Evolutionary conservation across 2,888 invertebrate species (phyloP), one percentile per base, ranked within the genome.

Genomic region (Rhorus exstirpatorius): DNA sequence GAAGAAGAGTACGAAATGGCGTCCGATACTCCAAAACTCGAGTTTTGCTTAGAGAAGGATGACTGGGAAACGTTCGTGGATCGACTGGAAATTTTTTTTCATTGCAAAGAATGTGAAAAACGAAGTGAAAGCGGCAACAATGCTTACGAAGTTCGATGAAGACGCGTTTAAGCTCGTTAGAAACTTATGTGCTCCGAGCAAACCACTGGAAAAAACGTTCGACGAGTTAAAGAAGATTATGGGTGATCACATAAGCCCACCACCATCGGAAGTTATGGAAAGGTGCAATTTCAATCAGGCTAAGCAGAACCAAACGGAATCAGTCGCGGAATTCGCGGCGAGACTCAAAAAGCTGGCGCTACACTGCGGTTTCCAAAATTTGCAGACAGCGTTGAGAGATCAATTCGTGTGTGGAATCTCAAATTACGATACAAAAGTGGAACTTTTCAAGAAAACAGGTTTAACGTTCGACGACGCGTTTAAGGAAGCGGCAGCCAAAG

Each of bases 271-370:
- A 53, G 63, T 70, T 19, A 78, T 78, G 72, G 72, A 82, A 35
- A 41, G 81, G 6, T 78, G 61, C 53, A 58, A 35, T n/a, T 80
- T 81, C 26, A 72, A 77, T 41, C 71, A 76, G 24, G 77, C 81
- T 2, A 71, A 82, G 86, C 41, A 49, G 72, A 63, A 84, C 68
- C n/a, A 88, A 85, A 78, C 91, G 88, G 87, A 89, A 86, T 83
- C 89, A 87, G 31, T 79, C 93, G 14, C 81, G 79, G 70, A 85
- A 24, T 85, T 91, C 6, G 65, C 35, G 8, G 67, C 82, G 55
- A 93, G 94, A 90, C 81, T 94, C 26, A 92, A 89, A 86, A 91
- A 87, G 87, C 93, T 95, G 84, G 49, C 93, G 0, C 86, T 88
- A 82, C 93, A 94, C 87, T 89, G 81, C 19, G 78, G 78, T 21